Base-by-base conservation (phyloP, 1,140 invertebrate genomes). In the Drosophila gunungcola region DNA sequence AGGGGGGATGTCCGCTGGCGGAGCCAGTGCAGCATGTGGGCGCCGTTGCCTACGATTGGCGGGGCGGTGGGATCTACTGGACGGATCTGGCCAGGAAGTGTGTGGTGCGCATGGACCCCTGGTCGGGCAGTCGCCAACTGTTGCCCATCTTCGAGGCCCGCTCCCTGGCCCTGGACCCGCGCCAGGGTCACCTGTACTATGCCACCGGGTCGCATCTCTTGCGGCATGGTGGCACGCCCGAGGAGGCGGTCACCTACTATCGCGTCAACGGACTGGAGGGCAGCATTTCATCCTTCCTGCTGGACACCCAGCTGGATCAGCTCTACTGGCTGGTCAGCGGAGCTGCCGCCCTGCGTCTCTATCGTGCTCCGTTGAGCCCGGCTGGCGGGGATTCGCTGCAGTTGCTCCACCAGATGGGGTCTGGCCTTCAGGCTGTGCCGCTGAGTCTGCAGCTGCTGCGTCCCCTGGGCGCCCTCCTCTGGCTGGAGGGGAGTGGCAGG, bases 11-110 rank as follows among this genome's bases (percentile, higher is more conserved):
- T 53, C 13, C 16, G 1, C 0, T 55, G 0, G 13, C 56, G 2
- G 42, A 41, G 10, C 41, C 13, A 10, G 21, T 55, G 25, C 25
- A 16, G 0, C 63, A 93, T 21, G 96, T 96, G 1, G 95, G 95
- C 0, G 96, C 95, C 73, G 94, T 98, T 16, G 96, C 97, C 0
- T 95, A 98, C 2, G 97, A 99, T 84, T 98, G 97, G 96, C 95
- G 98, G 32, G 97, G 96, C 0, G 95, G 95, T 29, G 96, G 97
- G 89, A 91, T 99, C 0, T 98, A 98, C 86, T 98, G 97, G 97
- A 96, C 97, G 0, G 91, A 91, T 41, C 12, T 88, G 16, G 38
- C 32, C 4, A 54, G 78, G 4, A 65, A 89, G 25, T 80, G 80
- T 39, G 78, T 91, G 3, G 56, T 90, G 16, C 81, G 86, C 7